Evolutionary conservation across 1,140 invertebrate species (phyloP).

Genomic region (Thaumatotibia leucotreta): DNA sequence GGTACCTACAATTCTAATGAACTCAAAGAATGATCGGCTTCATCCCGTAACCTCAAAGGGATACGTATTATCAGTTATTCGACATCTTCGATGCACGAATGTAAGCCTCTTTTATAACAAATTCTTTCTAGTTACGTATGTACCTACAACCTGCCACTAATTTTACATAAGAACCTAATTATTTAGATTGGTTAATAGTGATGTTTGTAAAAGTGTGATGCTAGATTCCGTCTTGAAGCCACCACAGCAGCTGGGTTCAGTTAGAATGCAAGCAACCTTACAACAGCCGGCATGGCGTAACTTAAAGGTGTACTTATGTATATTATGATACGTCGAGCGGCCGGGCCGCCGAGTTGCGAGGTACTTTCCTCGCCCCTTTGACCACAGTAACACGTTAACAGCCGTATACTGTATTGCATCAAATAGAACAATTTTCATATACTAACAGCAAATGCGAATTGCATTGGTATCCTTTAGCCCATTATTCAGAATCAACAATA

Average conservation of each 20-base stretch:
- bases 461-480: conserved; percentile 61
- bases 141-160: no score
- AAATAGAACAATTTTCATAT: conserved; percentile 39
- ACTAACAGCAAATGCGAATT: conserved; percentile 57
- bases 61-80: no score
- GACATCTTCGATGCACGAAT: no score
- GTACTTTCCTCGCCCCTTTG: conserved; percentile 34
- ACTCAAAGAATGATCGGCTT: no score
- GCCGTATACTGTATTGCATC: conserved; percentile 49
- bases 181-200: neutral
- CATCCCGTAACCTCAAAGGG: no score
- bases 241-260: conserved; percentile 32
- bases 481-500: conserved; percentile 59
- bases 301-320: conserved; percentile 47
- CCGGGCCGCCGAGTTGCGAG: conserved; percentile 50
- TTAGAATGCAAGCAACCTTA: conserved; percentile 52
- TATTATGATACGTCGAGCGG: conserved; percentile 46
- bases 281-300: conserved; percentile 38
- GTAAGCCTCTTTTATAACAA: no score
- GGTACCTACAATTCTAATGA: no score
- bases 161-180: no score
- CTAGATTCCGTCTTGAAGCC: conserved; percentile 17
- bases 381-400: conserved; percentile 53
- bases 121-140: no score
- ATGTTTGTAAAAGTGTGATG: conserved; percentile 27